Conservation (phyloP, 2,888 invertebrate genomes). For the Brachycybe producta region DNA sequence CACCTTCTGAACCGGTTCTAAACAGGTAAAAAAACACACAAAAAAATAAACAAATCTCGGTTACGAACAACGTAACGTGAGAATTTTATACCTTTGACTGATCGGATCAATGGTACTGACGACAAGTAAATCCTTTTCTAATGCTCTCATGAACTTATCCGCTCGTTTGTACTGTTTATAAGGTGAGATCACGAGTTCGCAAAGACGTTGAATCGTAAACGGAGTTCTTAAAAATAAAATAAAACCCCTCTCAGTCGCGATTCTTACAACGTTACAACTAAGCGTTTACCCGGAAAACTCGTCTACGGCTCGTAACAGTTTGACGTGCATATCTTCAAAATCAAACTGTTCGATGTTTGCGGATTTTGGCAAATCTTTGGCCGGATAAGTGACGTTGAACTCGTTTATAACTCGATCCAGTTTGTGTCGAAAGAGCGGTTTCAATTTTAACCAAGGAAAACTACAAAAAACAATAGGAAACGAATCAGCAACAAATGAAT, state of each 20-base stretch:
- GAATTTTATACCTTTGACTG: constrained; percentile 8
- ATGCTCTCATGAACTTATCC: constrained; percentile 91
- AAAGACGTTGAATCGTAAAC: constrained; percentile 89
- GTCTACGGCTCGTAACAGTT: constrained; percentile 31
- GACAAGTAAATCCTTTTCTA: constrained; percentile 55
- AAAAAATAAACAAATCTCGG: too few species aligned
- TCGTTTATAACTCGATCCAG: constrained; percentile 72
- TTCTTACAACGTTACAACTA: constrained; percentile 21
- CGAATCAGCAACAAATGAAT: background rate
- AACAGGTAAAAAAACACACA: too few species aligned
- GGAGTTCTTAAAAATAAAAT: constrained; percentile 63
- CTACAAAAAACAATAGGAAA: constrained; percentile 23
- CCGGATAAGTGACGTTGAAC: constrained; percentile 56
- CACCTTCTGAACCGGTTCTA: too few species aligned
- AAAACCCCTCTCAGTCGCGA: constrained; percentile 59
- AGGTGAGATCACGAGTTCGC: constrained; percentile 82
- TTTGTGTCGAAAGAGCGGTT: constrained; percentile 76
- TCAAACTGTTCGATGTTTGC: constrained; percentile 85
- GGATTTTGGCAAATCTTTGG: constrained; percentile 62
- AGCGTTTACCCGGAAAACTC: constrained; percentile 31
- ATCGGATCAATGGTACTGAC: constrained; percentile 18
- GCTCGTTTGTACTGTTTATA: constrained; percentile 86
- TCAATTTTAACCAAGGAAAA: constrained; percentile 79
- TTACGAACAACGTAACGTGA: too few species aligned
- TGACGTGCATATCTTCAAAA: constrained; percentile 62